These are phyloP conservation scores for Cotesia chilonis DNA, from an alignment of 1,140 invertebrate species.

Conservation along the genomic window DNA sequence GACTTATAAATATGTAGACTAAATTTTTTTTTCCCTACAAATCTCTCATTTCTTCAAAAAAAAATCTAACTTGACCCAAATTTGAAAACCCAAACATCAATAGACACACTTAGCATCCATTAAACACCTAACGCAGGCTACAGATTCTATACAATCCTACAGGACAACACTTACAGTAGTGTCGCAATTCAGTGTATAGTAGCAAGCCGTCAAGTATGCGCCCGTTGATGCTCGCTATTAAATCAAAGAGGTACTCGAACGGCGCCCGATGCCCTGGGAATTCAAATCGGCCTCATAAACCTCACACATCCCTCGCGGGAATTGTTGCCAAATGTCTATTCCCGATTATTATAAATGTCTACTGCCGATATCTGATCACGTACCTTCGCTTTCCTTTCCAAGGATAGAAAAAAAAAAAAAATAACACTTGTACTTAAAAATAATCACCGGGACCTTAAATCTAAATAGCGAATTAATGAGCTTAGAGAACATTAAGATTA, in stretches of 20 bases:
- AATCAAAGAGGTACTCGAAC: constrained; percentile 59
- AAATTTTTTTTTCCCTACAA: no score
- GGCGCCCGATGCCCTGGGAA: constrained; percentile 56
- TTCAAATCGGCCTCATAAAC: constrained; percentile 48
- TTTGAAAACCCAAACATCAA: no score
- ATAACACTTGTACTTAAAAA: neutral
- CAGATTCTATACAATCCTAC: no score
- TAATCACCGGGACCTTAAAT: no score
- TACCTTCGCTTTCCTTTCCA: neutral
- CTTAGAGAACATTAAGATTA: constrained; percentile 12
- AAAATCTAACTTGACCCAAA: no score
- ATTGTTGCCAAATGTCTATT: constrained; percentile 48
- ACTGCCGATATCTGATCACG: neutral
- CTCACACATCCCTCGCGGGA: constrained; percentile 26
- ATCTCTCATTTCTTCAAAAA: no score
- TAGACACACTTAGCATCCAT: no score
- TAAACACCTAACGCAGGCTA: no score
- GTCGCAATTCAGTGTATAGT: neutral
- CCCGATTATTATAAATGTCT: constrained; percentile 21
- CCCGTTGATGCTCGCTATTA: constrained; percentile 60
- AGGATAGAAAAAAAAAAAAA: neutral
- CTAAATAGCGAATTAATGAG: constrained; percentile 1
- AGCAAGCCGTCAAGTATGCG: neutral
- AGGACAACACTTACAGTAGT: no score
- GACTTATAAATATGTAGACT: no score